phyloP scores from a whole-genome alignment of 2,113 vertebrate genomes.

The Gymnobelideus leadbeateri region DNA sequence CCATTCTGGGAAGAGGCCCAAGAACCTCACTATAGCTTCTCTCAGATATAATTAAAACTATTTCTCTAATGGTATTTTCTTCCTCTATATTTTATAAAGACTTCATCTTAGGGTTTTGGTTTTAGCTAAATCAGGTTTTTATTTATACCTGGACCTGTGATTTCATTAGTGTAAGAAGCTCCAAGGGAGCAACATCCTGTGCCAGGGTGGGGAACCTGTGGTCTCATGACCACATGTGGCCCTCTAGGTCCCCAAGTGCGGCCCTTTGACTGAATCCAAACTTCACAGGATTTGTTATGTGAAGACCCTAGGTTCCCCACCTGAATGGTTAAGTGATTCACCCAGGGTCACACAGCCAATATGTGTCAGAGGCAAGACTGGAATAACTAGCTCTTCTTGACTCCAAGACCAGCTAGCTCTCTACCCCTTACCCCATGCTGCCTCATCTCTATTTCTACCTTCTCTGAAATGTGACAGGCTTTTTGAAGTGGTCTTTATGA shows the following conservation, averaged over 20 bases:
- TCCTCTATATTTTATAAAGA: constrained; percentile 40
- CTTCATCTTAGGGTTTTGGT: constrained; percentile 21
- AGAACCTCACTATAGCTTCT: constrained; percentile 1
- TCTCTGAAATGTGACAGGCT: neutral
- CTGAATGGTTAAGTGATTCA: neutral
- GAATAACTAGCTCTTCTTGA: neutral
- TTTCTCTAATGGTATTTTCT: constrained; percentile 5
- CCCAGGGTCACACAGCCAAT: neutral
- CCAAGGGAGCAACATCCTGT: neutral
- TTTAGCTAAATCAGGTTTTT: constrained; percentile 47
- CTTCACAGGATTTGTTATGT: no score
- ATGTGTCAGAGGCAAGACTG: neutral
- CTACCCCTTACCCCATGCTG: fast-evolving
- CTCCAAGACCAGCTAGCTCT: neutral
- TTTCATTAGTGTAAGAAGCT: neutral
- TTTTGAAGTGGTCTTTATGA: neutral
- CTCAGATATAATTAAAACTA: constrained; percentile 24
- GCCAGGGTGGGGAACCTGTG: no score
- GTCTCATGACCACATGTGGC: no score
- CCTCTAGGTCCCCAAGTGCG: no score
- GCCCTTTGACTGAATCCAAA: no score
- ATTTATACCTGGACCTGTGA: neutral
- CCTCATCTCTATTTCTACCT: neutral
- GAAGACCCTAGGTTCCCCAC: no score
- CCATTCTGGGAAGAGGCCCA: neutral